Evolutionary conservation across 2,888 invertebrate species (phyloP), one percentile per base, ranked within the genome.

Genomic region (Baronia brevicornis): DNA sequence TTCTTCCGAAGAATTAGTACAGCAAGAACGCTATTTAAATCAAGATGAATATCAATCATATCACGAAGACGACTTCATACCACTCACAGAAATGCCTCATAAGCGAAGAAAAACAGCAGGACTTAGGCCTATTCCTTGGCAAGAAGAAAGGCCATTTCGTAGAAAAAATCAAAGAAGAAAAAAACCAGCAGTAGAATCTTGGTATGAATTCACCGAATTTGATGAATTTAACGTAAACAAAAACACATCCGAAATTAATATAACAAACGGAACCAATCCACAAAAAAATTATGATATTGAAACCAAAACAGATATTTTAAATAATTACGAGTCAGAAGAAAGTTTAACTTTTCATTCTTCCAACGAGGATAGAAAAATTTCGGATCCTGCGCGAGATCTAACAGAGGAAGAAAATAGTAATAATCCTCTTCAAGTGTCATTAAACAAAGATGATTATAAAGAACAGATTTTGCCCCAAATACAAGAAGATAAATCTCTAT

Each of bases 81-180:
- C 43, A 9, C 54, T 48, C 17, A 54, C 60, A 24, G 69, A 74
- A 35, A 48, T 44, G 24, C 60, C 67, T 2, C 63, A 60, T 39
- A 59, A 70, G 51, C 60, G 74, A 39, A 58, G 74, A 22, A 75
- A 68, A 37, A n/a, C n/a, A n/a, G n/a, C n/a, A n/a, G n/a, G n/a
- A n/a, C n/a, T n/a, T n/a, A n/a, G n/a, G n/a, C n/a, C n/a, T n/a
- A n/a, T n/a, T n/a, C n/a, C n/a, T n/a, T 56, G 65, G 21, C 74
- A 77, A 24, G 30, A 39, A 35, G 57, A 63, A 20, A 64, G 66
- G 44, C 69, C 73, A 8, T 14, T 37, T 1, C 58, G 73, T 47
- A 68, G 75, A 49, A 58, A 73, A 51, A 65, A 64, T 2, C 59
- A 61, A 12, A 60, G 69, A 51, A 65, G 69, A 48, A 80, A 73